Percentiles rank a stretch among this genome's conserved stretches.
phyloP scores from a whole-genome alignment of 2,888 invertebrate genomes.

The Callosobruchus maculatus region DNA sequence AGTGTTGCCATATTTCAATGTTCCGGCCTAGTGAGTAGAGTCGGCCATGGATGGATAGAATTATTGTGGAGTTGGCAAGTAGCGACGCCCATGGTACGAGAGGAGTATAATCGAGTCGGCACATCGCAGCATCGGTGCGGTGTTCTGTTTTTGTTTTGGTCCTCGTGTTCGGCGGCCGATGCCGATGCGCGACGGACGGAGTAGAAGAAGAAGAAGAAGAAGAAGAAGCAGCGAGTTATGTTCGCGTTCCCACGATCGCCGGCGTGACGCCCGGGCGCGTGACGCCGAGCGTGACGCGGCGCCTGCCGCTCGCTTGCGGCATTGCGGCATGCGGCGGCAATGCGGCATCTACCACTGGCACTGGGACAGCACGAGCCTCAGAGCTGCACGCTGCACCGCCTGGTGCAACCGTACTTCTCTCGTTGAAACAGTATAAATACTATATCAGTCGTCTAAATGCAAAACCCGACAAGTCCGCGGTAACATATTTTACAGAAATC shows the following conservation, averaged over 20 bases:
- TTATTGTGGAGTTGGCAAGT: not conserved
- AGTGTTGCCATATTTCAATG: too few relatives aligned
- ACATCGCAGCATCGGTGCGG: too few relatives aligned
- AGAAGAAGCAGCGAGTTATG: conserved; percentile 17
- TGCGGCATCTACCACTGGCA: too few relatives aligned
- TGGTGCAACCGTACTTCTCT: too few relatives aligned
- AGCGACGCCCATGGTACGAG: not conserved
- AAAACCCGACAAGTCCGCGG: too few relatives aligned
- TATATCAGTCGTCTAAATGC: too few relatives aligned
- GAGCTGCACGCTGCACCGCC: not conserved
- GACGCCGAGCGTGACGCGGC: not conserved
- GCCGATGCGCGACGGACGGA: too few relatives aligned
- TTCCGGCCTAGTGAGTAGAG: too few relatives aligned
- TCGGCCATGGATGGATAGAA: too few relatives aligned
- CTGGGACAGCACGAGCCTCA: conserved; percentile 19
- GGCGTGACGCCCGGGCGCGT: conserved; percentile 19
- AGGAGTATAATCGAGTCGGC: not conserved
- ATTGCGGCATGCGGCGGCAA: too few relatives aligned
- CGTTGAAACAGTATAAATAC: too few relatives aligned
- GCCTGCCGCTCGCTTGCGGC: conserved; percentile 12
- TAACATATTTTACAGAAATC: too few relatives aligned
- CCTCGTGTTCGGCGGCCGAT: conserved; percentile 5
- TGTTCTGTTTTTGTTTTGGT: conserved; percentile 19
- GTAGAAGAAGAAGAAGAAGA: not conserved
- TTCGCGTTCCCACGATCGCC: conserved; percentile 35